Evolutionary conservation across 2,113 vertebrate species (phyloP), one percentile per base, ranked within the genome.

Genomic region (Larimichthys crocea): DNA sequence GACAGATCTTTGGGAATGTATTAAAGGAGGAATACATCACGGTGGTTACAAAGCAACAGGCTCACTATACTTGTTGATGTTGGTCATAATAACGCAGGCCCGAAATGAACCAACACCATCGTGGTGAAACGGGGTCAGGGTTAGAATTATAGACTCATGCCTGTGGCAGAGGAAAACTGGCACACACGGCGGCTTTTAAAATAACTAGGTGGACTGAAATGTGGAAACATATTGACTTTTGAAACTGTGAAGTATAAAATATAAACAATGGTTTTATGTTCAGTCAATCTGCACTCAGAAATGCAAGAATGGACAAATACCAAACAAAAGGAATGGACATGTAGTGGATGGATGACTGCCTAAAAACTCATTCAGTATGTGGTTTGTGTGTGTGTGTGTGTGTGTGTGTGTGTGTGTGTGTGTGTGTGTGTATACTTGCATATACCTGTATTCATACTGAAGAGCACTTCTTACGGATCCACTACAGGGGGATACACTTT

Each of bases 361-460:
- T 10, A 24, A 17, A 15, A 49, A 62, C 8, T 40, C 1, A 15
- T 19, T 9, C 15, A 48, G 4, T 44, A 16, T 64, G 4, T n/a
- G n/a, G n/a, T n/a, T n/a, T n/a, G n/a, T n/a, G n/a, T 29, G 40
- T 76, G 14, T 29, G 42, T 76, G 64, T 60, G 16, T 31, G 42
- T 76, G 9, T 46, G 40, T 24, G 11, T n/a, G 48, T 68, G 48
- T 73, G 19, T 71, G 11, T 44, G 61, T 44, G 31, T 76, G 57
- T 60, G 17, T 31, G 42, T 76, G 64, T 60, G 17, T 31, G 42
- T 76, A 2, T 35, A 35, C 17, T 52, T 52, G 14, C 35, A 35
- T 56, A 71, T 93, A 95, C 95, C 95, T 96, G 95, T 94, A 90
- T 96, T 96, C 95, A 96, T 96, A 84, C 42, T 93, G 95, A 92